Percentiles rank a stretch among this genome's conserved stretches.
phyloP scores from a whole-genome alignment of 2,113 vertebrate species.

The Sula dactylatra region DNA sequence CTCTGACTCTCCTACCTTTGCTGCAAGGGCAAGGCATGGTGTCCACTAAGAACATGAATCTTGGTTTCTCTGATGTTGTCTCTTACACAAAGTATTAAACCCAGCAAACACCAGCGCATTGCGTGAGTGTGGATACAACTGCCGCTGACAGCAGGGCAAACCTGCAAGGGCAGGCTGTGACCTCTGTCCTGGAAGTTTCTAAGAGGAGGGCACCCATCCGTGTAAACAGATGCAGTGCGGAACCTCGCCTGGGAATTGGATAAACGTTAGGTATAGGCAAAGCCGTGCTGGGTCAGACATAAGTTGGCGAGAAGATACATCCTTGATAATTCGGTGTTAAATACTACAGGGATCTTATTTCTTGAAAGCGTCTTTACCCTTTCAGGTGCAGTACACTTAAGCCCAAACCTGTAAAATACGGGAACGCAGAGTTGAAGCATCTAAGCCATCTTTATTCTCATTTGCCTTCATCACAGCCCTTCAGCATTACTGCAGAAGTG shows the following conservation, averaged over 20 bases:
- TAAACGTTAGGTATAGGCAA: rapidly evolving
- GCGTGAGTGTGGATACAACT: rapidly evolving
- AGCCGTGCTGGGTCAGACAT: not conserved
- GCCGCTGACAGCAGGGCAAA: not conserved
- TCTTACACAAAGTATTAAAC: not conserved
- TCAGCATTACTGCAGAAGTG: not conserved
- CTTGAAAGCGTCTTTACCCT: not conserved
- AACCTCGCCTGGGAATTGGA: rapidly evolving
- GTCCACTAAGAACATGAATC: not conserved
- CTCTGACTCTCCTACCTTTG: not conserved
- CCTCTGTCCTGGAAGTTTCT: not conserved
- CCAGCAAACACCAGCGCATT: not conserved
- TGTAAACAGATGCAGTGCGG: too few relatives aligned
- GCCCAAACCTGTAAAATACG: not conserved
- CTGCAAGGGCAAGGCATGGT: not conserved
- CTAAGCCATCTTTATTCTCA: not conserved
- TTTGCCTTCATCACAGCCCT: not conserved
- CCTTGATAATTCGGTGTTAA: not conserved
- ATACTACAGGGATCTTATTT: not conserved
- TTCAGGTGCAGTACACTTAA: not conserved
- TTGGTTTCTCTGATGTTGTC: not conserved
- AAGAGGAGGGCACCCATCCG: not conserved
- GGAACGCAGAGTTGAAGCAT: not conserved
- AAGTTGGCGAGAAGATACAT: rapidly evolving
- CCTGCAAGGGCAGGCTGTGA: not conserved